Conservation (phyloP, 2,888 invertebrate species). For the Melieria picta region DNA sequence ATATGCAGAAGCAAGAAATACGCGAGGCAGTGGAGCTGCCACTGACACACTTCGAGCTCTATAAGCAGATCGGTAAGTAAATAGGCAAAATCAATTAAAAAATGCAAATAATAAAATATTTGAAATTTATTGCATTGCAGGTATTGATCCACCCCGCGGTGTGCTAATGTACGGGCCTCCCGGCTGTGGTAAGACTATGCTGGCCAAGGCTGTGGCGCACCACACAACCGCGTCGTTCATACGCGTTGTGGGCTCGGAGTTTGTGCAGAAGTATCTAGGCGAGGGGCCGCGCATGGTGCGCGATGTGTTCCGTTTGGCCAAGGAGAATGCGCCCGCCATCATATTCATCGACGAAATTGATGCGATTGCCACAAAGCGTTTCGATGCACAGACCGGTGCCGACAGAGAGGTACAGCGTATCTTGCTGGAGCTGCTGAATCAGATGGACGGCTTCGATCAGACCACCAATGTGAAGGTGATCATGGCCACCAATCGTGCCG, state of each 20-base stretch:
- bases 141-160: conserved; percentile 96
- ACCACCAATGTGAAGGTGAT: conserved; percentile 99
- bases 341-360: conserved; percentile 99
- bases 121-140: conserved; percentile 31
- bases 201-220: conserved; percentile 98
- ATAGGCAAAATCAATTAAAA: not conserved
- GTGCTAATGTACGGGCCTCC: conserved; percentile 99
- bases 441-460: conserved; percentile 99
- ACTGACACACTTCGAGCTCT: conserved; percentile 96
- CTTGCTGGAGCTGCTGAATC: conserved; percentile 94
- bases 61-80: conserved; percentile 88
- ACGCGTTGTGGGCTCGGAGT: conserved; percentile 98
- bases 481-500: conserved; percentile 97
- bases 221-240: conserved; percentile 99
- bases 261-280: conserved; percentile 98
- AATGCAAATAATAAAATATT: no score
- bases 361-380: conserved; percentile 98
- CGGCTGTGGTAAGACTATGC: conserved; percentile 99
- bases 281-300: conserved; percentile 99
- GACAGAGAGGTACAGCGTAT: conserved; percentile 99
- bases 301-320: conserved; percentile 97
- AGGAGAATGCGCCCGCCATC: conserved; percentile 99
- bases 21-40: conserved; percentile 98
- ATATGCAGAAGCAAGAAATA: conserved; percentile 99
- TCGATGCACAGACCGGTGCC: conserved; percentile 98